phyloP scores from a whole-genome alignment of 1,140 invertebrate species.

The Heliconius himera region DNA sequence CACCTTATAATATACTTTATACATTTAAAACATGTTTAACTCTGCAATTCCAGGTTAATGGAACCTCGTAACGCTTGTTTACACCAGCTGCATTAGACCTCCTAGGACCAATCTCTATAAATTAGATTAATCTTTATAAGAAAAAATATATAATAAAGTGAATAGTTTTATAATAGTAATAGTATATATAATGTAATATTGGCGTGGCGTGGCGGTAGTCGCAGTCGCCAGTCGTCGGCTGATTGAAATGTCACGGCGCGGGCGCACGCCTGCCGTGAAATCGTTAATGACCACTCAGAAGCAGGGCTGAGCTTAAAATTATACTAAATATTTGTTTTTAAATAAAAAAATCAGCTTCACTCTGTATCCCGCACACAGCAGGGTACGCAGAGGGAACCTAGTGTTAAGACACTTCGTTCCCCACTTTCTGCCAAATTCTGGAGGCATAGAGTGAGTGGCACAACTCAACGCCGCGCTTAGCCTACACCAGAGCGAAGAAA shows the following conservation, averaged over 20 bases:
- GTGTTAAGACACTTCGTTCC: no score
- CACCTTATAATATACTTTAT: no score
- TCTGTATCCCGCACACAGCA: no score
- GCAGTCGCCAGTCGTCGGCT: not conserved
- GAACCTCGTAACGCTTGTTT: not conserved
- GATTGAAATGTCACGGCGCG: conserved; percentile 36
- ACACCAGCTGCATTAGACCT: not conserved
- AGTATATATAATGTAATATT: conserved; percentile 16
- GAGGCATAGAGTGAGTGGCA: no score
- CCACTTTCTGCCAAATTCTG: no score
- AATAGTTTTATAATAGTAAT: conserved; percentile 3
- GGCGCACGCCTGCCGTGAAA: conserved; percentile 42
- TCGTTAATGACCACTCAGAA: conserved; percentile 45
- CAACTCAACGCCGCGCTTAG: no score
- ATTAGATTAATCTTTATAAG: not conserved
- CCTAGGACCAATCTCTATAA: not conserved
- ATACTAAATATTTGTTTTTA: not conserved
- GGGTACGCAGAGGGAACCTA: no score
- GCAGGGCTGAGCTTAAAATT: conserved; percentile 10
- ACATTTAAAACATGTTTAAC: not conserved
- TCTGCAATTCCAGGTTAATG: not conserved
- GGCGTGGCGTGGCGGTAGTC: not conserved
- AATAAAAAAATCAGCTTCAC: no score
- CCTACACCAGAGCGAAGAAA: no score
- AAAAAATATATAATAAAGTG: not conserved